Evolutionary conservation across 2,797 vertebrate genomes (phyloP), one percentile per base, ranked within the genome.

Genomic region (Eremophila alpestris): DNA sequence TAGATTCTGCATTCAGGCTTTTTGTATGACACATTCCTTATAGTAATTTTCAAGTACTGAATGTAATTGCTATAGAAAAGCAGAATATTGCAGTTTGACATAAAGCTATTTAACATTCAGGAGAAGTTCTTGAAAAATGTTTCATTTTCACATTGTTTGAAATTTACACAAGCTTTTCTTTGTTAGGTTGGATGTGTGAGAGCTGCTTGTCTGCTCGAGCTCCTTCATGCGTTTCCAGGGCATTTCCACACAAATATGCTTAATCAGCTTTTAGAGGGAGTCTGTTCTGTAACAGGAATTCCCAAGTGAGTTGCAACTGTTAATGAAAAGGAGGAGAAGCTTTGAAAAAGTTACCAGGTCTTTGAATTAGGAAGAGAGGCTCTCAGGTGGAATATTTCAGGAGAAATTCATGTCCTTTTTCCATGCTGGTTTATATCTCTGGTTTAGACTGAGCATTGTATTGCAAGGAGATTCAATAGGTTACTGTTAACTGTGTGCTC

Each of bases 191-290:
- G n/a, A 23, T 76, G 78, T 60, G 32, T 89, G 71, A 85, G 89
- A 93, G 88, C 65, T 80, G 71, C 60, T 89, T 92, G 86, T 80
- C 78, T 77, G 29, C 73, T 69, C 0, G 2, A 83, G 73, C 89
- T 92, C 64, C 89, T 93, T 94, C 91, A 62, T 91, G 89, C 11
- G 5, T 92, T 96, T 92, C 93, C 71, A 90, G 89, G 60, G 49
- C 88, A 87, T 92, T 93, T 92, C 76, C 79, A 75, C 64, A 80
- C 65, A 96, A 97, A 88, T 68, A 89, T 0, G 2, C 77, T 87
- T 94, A 89, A 95, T 95, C 92, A 91, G 78, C 75, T 93, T 88
- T 93, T 85, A 46, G 41, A 55, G 36, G 68, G 73, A 89, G 54
- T 26, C 71, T 85, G 60, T 67, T 94, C 63, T 71, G 23, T 69